Conservation (phyloP, 2,888 invertebrate genomes). For the Aphidoletes aphidimyza region DNA sequence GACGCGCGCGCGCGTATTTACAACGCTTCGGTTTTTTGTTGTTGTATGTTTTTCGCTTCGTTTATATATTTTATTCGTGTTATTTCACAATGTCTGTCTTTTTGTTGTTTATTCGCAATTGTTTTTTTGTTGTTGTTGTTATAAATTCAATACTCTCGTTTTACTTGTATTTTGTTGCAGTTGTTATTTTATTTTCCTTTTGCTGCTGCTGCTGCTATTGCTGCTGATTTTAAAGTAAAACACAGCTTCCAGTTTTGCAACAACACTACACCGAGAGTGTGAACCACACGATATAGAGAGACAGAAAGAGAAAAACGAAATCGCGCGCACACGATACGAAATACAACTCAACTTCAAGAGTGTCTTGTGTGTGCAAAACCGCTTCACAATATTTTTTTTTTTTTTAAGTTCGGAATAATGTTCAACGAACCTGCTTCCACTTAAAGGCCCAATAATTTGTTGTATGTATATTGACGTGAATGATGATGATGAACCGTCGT, state of each 20-base stretch:
- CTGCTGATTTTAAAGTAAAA: background rate
- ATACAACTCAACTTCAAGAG: too few relatives aligned
- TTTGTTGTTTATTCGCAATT: background rate
- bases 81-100: background rate
- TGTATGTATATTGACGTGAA: background rate
- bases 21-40: too few relatives aligned
- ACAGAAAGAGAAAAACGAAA: background rate
- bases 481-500: background rate
- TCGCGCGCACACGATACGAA: too few relatives aligned
- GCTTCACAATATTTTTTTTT: background rate
- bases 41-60: background rate
- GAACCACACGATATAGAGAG: background rate
- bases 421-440: constrained; percentile 49
- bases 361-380: too few relatives aligned
- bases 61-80: background rate
- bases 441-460: background rate
- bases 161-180: background rate
- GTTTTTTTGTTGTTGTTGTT: background rate
- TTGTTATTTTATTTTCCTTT: background rate
- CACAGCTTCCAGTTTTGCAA: constrained; percentile 18
- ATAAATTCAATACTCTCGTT: background rate
- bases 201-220: too few relatives aligned
- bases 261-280: background rate
- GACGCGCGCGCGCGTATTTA: constrained; percentile 21
- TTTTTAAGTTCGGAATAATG: background rate